Base-by-base conservation (phyloP, 2,888 invertebrate genomes). In the Nemotelus pantherinus region DNA sequence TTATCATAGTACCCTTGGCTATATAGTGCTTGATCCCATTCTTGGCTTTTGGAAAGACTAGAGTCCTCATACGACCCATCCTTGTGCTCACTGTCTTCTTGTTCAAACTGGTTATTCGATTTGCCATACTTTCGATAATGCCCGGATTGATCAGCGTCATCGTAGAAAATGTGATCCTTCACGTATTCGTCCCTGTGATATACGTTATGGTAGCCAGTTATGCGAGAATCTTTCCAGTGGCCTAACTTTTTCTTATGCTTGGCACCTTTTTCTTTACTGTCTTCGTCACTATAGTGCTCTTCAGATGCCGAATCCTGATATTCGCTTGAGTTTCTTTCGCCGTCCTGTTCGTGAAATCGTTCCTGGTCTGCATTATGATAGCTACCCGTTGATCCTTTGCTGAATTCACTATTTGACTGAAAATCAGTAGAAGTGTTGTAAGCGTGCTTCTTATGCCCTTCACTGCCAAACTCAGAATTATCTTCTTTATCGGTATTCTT, bases 91-190 rank as follows among this genome's bases (percentile, higher is more conserved):
- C 92, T 93, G 80, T 90, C 91, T 83, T 93, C 92, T 85, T 91
- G 91, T 81, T 91, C 91, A 84, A 93, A 93, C 83, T 93, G 91
- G 43, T 91, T 91, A 83, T 93, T 91, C 88, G 91, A 91, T 85
- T 92, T 90, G 0, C 93, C 94, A 82, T 93, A 92, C 82, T 93
- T 93, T 83, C 90, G 89, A 84, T 94, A 94, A 82, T 93, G 91
- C 0, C 95, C 95, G 43, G 92, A 92, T 83, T 93, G 92, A 85
- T 94, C 92, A 84, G 92, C 91, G 85, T 95, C 94, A 83, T 95
- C 95, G 87, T 95, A 95, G 88, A 95, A 95, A 84, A 94, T 94
- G 85, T 94, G 95, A 84, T 94, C 93, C 85, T 94, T 94, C 83
- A 94, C 93, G 84, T 91, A 93, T 85, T 95, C 95, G 84, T 95